Conservation (phyloP, 2,888 invertebrate species). For the Bimastos eiseni region DNA sequence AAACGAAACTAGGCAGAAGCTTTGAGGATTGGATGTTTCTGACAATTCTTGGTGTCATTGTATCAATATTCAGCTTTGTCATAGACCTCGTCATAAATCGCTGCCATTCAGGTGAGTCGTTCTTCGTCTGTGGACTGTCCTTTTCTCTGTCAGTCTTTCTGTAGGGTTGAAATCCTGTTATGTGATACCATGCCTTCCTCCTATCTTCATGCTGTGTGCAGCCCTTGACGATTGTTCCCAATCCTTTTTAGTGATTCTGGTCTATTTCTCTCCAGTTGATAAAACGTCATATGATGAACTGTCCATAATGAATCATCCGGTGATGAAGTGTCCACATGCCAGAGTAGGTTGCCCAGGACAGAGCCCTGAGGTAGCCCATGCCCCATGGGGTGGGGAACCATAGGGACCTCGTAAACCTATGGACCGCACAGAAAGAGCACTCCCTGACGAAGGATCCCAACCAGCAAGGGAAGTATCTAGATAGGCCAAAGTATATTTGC, state of each 20-base stretch:
- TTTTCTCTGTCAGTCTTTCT: neutral
- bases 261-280: neutral
- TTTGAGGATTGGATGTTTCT: slow-evolving; percentile 30
- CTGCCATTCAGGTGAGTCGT: slow-evolving; percentile 26
- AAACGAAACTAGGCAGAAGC: slow-evolving; percentile 24
- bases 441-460: too few relatives aligned
- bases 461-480: too few relatives aligned
- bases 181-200: neutral
- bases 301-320: too few relatives aligned
- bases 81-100: slow-evolving; percentile 25
- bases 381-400: too few relatives aligned
- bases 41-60: slow-evolving; percentile 30
- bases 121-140: neutral
- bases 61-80: slow-evolving; percentile 27
- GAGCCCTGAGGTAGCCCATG: too few relatives aligned
- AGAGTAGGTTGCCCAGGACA: too few relatives aligned
- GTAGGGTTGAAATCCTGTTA: neutral
- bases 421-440: too few relatives aligned
- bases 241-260: neutral
- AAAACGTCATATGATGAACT: too few relatives aligned
- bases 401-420: too few relatives aligned
- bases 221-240: neutral
- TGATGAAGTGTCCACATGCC: too few relatives aligned
- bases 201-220: neutral
- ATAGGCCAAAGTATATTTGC: too few relatives aligned